phyloP scores from a whole-genome alignment of 23 tunicate genomes.

The Ciona savignyi region DNA sequence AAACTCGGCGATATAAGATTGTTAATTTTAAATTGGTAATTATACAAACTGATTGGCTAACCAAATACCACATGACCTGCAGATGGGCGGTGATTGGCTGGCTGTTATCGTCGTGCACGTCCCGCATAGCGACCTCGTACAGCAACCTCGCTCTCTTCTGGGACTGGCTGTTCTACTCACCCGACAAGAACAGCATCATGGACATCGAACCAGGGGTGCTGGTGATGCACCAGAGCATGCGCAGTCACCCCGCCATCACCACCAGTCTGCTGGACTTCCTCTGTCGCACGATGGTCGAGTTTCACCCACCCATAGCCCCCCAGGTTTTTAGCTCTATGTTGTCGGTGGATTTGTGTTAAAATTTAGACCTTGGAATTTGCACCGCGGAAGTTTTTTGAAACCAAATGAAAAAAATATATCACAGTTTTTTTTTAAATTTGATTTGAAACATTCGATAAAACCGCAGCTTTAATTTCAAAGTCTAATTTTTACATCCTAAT shows the following conservation, averaged over 20 bases:
- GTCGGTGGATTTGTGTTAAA: background rate
- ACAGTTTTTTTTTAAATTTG: too few relatives aligned
- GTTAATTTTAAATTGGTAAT: too few relatives aligned
- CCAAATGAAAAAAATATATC: too few relatives aligned
- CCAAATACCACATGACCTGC: constrained; percentile 4
- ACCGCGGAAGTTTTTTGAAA: too few relatives aligned
- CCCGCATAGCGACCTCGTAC: constrained; percentile 57
- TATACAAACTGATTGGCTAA: too few relatives aligned
- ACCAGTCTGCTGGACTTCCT: constrained; percentile 67
- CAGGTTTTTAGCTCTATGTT: too few relatives aligned
- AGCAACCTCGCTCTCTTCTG: constrained; percentile 65
- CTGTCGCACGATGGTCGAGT: constrained; percentile 62
- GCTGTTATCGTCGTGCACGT: constrained; percentile 70
- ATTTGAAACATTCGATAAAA: too few relatives aligned
- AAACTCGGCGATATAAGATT: too few relatives aligned
- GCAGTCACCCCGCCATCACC: constrained; percentile 72
- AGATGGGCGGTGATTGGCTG: constrained; percentile 85
- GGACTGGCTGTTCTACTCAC: constrained; percentile 84
- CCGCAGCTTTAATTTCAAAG: too few relatives aligned
- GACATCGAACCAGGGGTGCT: constrained; percentile 84
- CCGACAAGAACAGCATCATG: constrained; percentile 80
- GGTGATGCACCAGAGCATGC: constrained; percentile 69
- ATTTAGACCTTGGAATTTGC: background rate
- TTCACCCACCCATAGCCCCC: constrained; percentile 56
- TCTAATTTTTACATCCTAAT: too few relatives aligned